phyloP scores from a whole-genome alignment of 2,113 vertebrate species.

The Polyodon spathula region DNA sequence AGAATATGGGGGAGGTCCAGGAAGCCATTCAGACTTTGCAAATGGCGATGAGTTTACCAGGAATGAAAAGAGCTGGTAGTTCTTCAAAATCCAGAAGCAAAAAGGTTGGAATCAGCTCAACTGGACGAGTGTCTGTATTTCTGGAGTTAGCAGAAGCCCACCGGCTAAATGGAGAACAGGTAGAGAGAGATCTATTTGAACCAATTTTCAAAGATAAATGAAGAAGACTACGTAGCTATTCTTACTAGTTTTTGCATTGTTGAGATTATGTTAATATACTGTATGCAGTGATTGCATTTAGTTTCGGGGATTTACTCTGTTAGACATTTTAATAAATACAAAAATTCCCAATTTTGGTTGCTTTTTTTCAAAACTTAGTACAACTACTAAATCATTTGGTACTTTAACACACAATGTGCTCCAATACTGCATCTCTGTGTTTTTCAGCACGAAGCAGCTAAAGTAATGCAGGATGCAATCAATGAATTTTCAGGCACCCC shows the following conservation, averaged over 20 bases:
- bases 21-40: constrained; percentile 90
- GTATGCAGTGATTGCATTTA: neutral
- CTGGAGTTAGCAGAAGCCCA: constrained; percentile 84
- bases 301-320: neutral
- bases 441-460: constrained; percentile 85
- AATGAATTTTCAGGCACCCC: constrained; percentile 88
- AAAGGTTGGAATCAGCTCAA: constrained; percentile 61
- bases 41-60: constrained; percentile 84
- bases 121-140: constrained; percentile 78
- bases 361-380: too few relatives aligned
- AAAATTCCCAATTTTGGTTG: too few relatives aligned
- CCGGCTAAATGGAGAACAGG: constrained; percentile 83
- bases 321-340: neutral
- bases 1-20: constrained; percentile 74
- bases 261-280: neutral
- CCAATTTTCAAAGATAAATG: constrained; percentile 4
- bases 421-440: constrained; percentile 10
- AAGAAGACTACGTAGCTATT: too few relatives aligned
- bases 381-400: too few relatives aligned
- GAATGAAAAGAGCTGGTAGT: constrained; percentile 59
- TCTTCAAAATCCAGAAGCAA: constrained; percentile 66
- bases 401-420: too few relatives aligned
- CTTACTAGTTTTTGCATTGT: too few relatives aligned
- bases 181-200: constrained; percentile 29
- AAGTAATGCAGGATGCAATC: constrained; percentile 91